Evolutionary conservation across 64 coral and sea anemone genomes (phyloP), one percentile per base, ranked within the genome.

Genomic region (Cladopsammia gracilis): DNA sequence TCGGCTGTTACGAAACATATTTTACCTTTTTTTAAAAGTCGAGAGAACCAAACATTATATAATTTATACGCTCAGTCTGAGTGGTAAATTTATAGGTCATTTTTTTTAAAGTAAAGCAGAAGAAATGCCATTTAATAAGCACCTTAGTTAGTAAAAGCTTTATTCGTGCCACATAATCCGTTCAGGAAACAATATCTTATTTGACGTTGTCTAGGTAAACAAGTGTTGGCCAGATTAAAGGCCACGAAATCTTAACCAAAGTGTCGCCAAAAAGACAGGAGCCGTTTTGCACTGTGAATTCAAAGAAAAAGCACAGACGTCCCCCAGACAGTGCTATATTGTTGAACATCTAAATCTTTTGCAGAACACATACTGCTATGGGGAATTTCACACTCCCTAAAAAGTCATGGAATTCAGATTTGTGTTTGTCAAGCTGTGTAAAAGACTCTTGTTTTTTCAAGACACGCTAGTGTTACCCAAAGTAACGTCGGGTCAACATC

Each of bases 371-470:
- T 18, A 50, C 7, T 53, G 48, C 75, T 18, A 77, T 18, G 7
- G 22, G 8, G 48, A 54, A 52, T 77, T 13, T 49, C 20, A 54
- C 48, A 54, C 53, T 77, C 75, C 20, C 3, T 77, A 62, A 83
- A 83, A 83, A 45, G 58, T 23, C 26, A 4, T 83, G 79, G 58
- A 83, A 83, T 82, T 82, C 58, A 82, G 1, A 82, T 64, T 64
- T 82, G 34, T n/a, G 0, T 64, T 48, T 83, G 6, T 83, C 58
- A 45, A 65, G 79, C 79, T 83, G 79, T 47, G 60, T 66, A 64
- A 65, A 83, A 64, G 42, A 20, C 79, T 83, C 59, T 45, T 83
- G 79, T 48, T 83, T 64, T 34, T 62, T 19, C 58, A 64, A 83
- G 26, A 83, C 60, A 22, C 26, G 26, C 34, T 65, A 45, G 58